Conservation (phyloP, 2,797 vertebrate species). For the Mormyrus hasselquistii region DNA sequence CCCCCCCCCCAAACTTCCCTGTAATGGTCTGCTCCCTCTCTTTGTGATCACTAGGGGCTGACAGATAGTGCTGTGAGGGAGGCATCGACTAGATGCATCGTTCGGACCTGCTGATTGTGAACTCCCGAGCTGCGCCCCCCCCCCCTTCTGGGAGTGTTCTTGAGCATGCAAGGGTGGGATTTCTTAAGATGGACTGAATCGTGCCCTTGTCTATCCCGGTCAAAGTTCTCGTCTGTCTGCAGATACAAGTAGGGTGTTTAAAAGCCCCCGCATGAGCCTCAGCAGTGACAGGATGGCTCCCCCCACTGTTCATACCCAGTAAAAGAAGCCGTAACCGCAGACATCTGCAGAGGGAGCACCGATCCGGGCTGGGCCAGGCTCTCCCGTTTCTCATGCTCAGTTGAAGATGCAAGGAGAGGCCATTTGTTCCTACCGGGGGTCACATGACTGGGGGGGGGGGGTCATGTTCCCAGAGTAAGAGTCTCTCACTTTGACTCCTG, state of each 20-base stretch:
- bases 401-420: neutral
- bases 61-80: slow-evolving; percentile 26
- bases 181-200: neutral
- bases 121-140: neutral
- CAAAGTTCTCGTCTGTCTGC: slow-evolving; percentile 25
- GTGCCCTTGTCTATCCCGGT: slow-evolving; percentile 16
- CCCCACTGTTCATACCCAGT: neutral
- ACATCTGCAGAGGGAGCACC: neutral
- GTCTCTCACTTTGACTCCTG: neutral
- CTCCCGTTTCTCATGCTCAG: neutral
- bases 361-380: neutral
- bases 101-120: neutral
- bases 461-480: neutral
- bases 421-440: neutral
- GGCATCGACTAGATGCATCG: neutral
- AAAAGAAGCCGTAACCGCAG: neutral
- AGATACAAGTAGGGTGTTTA: slow-evolving; percentile 27
- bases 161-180: neutral
- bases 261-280: neutral
- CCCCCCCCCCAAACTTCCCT: neutral
- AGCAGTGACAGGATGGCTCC: neutral
- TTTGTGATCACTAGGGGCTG: slow-evolving; percentile 31
- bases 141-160: neutral
- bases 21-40: slow-evolving; percentile 24
- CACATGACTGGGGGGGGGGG: neutral